Percentiles rank a stretch among this genome's conserved stretches.
phyloP scores from a whole-genome alignment of 2,888 invertebrate genomes.

The Cephus sareptanus region DNA sequence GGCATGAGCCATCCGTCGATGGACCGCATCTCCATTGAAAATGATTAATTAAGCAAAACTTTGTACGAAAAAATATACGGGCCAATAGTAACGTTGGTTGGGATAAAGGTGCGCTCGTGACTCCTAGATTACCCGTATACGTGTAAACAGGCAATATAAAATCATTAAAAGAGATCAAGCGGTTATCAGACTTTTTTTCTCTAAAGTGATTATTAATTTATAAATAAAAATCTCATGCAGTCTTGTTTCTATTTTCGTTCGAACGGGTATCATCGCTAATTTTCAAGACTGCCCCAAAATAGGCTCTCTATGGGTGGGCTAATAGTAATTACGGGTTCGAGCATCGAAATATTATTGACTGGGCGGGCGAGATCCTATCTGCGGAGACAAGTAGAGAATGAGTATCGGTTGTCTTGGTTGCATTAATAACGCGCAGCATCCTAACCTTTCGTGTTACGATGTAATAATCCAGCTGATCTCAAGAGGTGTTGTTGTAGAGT shows the following conservation, averaged over 20 bases:
- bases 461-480: slow-evolving; percentile 30
- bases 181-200: not conserved
- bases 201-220: not conserved
- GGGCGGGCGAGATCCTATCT: slow-evolving; percentile 59
- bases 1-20: slow-evolving; percentile 35
- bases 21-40: slow-evolving; percentile 35
- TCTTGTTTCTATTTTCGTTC: slow-evolving; percentile 33
- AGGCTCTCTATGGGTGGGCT: slow-evolving; percentile 59
- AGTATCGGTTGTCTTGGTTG: slow-evolving; percentile 40
- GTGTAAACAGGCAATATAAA: not conserved
- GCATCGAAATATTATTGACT: slow-evolving; percentile 56
- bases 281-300: not conserved
- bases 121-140: slow-evolving; percentile 6
- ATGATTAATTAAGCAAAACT: slow-evolving; percentile 44
- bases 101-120: slow-evolving; percentile 17
- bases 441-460: slow-evolving; percentile 1
- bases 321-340: slow-evolving; percentile 58
- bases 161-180: not conserved
- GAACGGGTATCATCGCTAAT: slow-evolving; percentile 9
- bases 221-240: not conserved
- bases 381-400: slow-evolving; percentile 42
- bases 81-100: slow-evolving; percentile 29
- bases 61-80: slow-evolving; percentile 37
- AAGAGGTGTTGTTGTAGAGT: not conserved
- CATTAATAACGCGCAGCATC: slow-evolving; percentile 44